Conservation (phyloP, 2,797 vertebrate genomes). For the Macroramphosus scolopax region DNA sequence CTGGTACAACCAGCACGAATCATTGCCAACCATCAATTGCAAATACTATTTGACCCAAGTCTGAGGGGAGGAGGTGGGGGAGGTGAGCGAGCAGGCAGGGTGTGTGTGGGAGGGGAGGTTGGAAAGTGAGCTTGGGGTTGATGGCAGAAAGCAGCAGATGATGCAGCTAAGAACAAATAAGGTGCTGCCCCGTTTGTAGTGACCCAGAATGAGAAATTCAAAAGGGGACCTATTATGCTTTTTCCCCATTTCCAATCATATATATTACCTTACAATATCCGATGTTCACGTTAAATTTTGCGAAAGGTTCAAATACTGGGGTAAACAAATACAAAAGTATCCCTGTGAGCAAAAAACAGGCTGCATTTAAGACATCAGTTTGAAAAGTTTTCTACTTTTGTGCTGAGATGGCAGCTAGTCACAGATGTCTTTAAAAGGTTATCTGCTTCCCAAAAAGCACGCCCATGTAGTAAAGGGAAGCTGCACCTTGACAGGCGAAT, state of each 20-base stretch:
- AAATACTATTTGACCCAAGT: slow-evolving; percentile 65
- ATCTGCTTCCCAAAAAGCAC: too few relatives aligned
- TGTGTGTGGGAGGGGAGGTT: slow-evolving; percentile 33
- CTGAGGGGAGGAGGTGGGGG: slow-evolving; percentile 51
- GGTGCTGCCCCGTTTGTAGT: slow-evolving; percentile 39
- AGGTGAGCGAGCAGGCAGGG: slow-evolving; percentile 58
- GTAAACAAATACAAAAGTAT: too few relatives aligned
- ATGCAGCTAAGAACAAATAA: slow-evolving; percentile 63
- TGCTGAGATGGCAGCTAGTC: too few relatives aligned
- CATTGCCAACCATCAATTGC: slow-evolving; percentile 50
- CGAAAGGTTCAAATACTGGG: too few relatives aligned
- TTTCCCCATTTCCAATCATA: too few relatives aligned
- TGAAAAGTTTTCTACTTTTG: too few relatives aligned
- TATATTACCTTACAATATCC: too few relatives aligned
- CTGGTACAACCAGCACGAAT: slow-evolving; percentile 23
- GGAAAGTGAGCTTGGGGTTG: slow-evolving; percentile 61
- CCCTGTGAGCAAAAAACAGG: too few relatives aligned
- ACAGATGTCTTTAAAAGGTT: too few relatives aligned
- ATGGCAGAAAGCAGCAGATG: slow-evolving; percentile 71
- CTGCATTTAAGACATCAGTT: too few relatives aligned
- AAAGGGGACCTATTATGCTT: not conserved
- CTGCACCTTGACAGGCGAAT: not conserved
- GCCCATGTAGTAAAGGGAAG: not conserved
- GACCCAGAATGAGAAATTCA: slow-evolving; percentile 6
- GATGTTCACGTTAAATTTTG: too few relatives aligned